Base-by-base conservation (phyloP, 2,797 vertebrate genomes). In the Rhabdomys pumilio region DNA sequence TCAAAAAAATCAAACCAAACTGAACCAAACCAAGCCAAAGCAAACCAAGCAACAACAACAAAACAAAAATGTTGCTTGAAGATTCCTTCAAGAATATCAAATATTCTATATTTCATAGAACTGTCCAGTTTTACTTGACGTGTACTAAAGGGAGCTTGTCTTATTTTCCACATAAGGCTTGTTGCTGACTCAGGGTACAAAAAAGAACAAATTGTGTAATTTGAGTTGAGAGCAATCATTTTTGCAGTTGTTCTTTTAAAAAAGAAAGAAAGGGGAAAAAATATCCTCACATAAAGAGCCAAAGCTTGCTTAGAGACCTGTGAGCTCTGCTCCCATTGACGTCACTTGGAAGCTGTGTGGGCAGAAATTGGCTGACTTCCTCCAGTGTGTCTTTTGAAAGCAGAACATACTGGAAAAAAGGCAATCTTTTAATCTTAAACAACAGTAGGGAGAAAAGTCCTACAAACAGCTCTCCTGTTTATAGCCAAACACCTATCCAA, bases 161-260 rank as follows among this genome's bases (percentile, higher is more conserved):
- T 97, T 97, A 96, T 98, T 98, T 98, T 96, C 96, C 96, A 96
- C 89, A 97, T 91, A 90, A 73, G 90, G 96, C 87, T 97, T 98
- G 82, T 55, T 97, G 98, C 97, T 98, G 98, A 98, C 97, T 98
- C 97, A 98, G 97, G 96, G 95, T 93, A 90, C 95, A 96, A 63
- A 98, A 96, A 97, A 97, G 97, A 98, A 97, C 97, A 97, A 98
- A 98, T 97, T 98, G 98, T 98, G 97, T 98, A 98, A 98, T 97
- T 96, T 97, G 96, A 98, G 97, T 96, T 97, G 97, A 97, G 96
- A 96, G 96, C 95, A 98, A 97, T 97, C 97, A 97, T 97, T 98
- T 97, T 97, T 97, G 97, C 96, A 98, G 97, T 98, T 98, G 97
- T 97, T 98, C 97, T 98, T 97, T 95, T 89, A 97, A 97, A 96